phyloP scores from a whole-genome alignment of 2,113 vertebrate genomes.

The Xenus cinereus region DNA sequence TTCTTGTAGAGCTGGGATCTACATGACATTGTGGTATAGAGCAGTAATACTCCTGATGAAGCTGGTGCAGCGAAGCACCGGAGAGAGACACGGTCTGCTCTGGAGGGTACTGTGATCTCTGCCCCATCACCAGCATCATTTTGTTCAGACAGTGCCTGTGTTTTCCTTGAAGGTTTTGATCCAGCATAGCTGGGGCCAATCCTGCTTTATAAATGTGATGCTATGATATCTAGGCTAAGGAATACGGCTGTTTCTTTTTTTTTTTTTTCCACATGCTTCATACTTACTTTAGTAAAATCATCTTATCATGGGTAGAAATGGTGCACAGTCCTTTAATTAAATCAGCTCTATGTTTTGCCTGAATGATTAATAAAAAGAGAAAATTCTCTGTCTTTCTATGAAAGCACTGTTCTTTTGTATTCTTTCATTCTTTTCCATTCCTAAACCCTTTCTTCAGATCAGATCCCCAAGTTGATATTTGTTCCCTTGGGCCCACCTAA shows the following conservation, averaged over 20 bases:
- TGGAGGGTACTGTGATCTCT: background rate
- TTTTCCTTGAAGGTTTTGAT: background rate
- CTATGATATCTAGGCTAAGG: background rate
- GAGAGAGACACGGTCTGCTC: background rate
- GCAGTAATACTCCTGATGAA: background rate
- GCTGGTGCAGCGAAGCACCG: background rate
- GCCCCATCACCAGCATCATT: background rate
- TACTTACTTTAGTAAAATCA: constrained; percentile 20
- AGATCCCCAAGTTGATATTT: constrained; percentile 30
- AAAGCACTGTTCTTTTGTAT: background rate
- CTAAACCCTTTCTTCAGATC: background rate
- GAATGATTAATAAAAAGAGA: constrained; percentile 61
- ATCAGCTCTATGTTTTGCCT: constrained; percentile 30
- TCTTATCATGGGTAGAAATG: constrained; percentile 30
- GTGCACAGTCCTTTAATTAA: constrained; percentile 52
- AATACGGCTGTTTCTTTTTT: background rate
- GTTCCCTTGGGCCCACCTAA: constrained; percentile 50
- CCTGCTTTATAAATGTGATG: background rate
- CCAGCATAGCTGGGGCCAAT: background rate
- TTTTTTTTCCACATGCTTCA: background rate
- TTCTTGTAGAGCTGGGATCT: background rate
- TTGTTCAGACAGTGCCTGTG: background rate
- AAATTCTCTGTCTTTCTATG: background rate
- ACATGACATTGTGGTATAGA: background rate
- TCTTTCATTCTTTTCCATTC: background rate